phyloP scores from a whole-genome alignment of 2,113 vertebrate species.

The Hiodon alosoides region DNA sequence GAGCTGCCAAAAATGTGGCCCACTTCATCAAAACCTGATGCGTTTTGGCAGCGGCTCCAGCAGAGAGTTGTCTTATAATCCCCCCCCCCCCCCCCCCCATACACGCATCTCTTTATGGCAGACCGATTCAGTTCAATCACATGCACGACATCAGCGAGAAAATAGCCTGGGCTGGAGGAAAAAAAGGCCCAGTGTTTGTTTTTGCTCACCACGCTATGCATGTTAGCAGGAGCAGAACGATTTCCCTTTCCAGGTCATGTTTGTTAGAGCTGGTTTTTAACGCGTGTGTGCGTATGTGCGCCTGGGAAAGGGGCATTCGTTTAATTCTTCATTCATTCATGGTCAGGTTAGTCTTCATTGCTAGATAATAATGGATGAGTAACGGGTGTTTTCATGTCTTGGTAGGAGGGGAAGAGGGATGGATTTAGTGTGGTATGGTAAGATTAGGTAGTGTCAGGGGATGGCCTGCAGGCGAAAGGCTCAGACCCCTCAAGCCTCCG shows the following conservation, averaged over 20 bases:
- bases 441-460: background rate
- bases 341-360: too few species aligned
- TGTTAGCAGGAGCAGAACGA: too few species aligned
- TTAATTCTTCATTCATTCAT: too few species aligned
- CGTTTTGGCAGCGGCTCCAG: constrained; percentile 5
- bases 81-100: background rate
- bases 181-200: background rate
- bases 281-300: too few species aligned
- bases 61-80: constrained; percentile 12
- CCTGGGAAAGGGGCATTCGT: too few species aligned
- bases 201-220: too few species aligned
- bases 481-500: constrained; percentile 57
- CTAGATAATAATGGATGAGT: too few species aligned
- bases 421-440: background rate
- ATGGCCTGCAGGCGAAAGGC: constrained; percentile 29
- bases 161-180: background rate
- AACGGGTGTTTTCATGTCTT: too few species aligned
- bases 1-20: constrained; percentile 22
- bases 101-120: background rate
- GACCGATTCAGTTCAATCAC: background rate
- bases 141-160: background rate
- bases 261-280: too few species aligned
- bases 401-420: too few species aligned
- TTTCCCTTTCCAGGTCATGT: too few species aligned
- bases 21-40: constrained; percentile 19